These are phyloP conservation scores for Nebria ingens DNA, from an alignment of 1,140 invertebrate genomes.

Conservation along the genomic window DNA sequence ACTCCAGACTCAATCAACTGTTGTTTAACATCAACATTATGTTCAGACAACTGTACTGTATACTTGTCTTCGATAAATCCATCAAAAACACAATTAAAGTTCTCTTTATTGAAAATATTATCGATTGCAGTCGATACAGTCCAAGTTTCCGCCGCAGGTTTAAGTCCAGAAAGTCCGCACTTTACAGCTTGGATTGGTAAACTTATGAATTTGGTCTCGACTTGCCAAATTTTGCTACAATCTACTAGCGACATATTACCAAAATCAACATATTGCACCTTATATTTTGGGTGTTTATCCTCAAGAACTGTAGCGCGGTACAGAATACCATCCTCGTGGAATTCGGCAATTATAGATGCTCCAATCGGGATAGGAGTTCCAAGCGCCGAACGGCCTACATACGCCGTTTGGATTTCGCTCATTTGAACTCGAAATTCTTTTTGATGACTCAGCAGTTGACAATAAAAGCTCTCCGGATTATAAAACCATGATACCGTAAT, in stretches of 20 bases:
- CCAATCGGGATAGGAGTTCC: conserved; percentile 39
- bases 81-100: conserved; percentile 40
- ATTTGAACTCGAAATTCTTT: conserved; percentile 54
- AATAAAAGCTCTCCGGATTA: conserved; percentile 58
- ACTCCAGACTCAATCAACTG: conserved; percentile 35
- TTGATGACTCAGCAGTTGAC: conserved; percentile 38
- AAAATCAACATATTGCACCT: conserved; percentile 61
- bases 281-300: conserved; percentile 40
- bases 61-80: conserved; percentile 36
- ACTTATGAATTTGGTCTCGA: conserved; percentile 52
- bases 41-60: conserved; percentile 40
- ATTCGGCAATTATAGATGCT: conserved; percentile 52
- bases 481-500: conserved; percentile 49
- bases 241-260: conserved; percentile 55
- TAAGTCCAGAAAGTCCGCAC: conserved; percentile 49
- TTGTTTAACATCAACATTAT: conserved; percentile 33
- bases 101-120: conserved; percentile 46
- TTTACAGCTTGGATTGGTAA: conserved; percentile 57
- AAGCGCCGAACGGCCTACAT: conserved; percentile 41
- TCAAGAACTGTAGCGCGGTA: conserved; percentile 54
- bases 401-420: conserved; percentile 54
- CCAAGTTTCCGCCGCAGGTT: conserved; percentile 43
- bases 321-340: conserved; percentile 53
- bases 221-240: conserved; percentile 48
- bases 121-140: conserved; percentile 40